phyloP scores from a whole-genome alignment of 2,113 vertebrate species.

The Corythaixoides concolor region DNA sequence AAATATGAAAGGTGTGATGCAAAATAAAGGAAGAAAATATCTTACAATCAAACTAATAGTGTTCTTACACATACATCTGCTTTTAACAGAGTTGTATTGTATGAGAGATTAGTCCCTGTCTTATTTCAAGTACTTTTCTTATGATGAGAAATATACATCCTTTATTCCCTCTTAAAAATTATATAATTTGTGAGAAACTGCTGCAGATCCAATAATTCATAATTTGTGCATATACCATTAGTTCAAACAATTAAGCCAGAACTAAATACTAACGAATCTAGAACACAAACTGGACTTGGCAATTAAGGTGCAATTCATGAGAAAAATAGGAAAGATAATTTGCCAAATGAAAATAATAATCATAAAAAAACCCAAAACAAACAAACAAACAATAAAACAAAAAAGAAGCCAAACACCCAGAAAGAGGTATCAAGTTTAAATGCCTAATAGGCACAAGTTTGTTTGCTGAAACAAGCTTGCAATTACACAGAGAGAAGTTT shows the following conservation, averaged over 20 bases:
- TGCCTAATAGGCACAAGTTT: neutral
- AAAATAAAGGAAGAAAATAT: neutral
- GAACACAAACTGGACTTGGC: neutral
- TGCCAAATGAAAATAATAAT: neutral
- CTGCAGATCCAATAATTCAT: neutral
- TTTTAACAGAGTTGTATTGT: neutral
- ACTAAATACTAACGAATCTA: neutral
- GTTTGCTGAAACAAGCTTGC: neutral
- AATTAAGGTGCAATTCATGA: neutral
- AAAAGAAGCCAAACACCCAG: neutral
- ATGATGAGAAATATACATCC: neutral
- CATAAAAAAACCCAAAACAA: no score
- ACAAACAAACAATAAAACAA: neutral
- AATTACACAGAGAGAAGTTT: neutral
- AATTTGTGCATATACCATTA: neutral
- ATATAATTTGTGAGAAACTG: neutral
- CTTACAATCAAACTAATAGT: neutral
- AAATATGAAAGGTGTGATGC: neutral
- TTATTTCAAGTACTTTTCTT: neutral
- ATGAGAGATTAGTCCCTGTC: neutral
- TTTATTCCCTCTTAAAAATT: neutral
- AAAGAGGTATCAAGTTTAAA: neutral
- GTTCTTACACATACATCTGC: neutral
- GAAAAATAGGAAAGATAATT: neutral
- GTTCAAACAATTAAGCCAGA: neutral